phyloP scores from a whole-genome alignment of 2,888 invertebrate species.

The Cheilosia variabilis region DNA sequence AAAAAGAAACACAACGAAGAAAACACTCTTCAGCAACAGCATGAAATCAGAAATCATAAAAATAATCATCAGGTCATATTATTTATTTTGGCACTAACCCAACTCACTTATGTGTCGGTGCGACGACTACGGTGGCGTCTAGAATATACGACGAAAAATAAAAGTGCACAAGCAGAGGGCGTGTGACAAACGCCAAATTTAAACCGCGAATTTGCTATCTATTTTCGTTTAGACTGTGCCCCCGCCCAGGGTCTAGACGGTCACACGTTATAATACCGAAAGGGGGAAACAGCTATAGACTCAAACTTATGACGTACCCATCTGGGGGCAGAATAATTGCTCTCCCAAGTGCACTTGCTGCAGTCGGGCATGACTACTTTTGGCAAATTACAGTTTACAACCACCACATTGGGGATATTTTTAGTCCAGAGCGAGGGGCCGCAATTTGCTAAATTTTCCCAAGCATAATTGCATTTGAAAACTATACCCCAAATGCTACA shows the following conservation, averaged over 20 bases:
- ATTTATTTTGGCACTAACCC: constrained; percentile 45
- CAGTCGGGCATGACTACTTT: constrained; percentile 17
- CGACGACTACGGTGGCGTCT: constrained; percentile 34
- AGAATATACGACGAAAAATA: constrained; percentile 23
- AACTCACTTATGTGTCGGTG: constrained; percentile 21
- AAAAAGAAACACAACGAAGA: not conserved
- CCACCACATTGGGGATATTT: constrained; percentile 12
- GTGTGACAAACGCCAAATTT: constrained; percentile 54
- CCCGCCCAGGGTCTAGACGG: constrained; percentile 52
- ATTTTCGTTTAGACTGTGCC: constrained; percentile 30
- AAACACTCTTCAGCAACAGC: not conserved
- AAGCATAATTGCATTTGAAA: constrained; percentile 27
- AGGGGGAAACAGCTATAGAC: not conserved
- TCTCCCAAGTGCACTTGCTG: constrained; percentile 41
- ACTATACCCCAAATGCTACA: constrained; percentile 7
- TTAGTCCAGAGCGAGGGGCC: constrained; percentile 3
- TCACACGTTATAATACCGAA: constrained; percentile 21
- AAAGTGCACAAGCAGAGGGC: constrained; percentile 31
- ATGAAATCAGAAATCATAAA: constrained; percentile 63
- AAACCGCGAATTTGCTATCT: constrained; percentile 21
- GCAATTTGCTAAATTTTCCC: constrained; percentile 7
- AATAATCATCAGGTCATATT: constrained; percentile 59
- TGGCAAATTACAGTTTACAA: constrained; percentile 3
- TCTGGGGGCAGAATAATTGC: constrained; percentile 4
- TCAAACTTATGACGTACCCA: constrained; percentile 22